Evolutionary conservation across 2,888 invertebrate species (phyloP).

Genomic region (Calameuta pallipes): DNA sequence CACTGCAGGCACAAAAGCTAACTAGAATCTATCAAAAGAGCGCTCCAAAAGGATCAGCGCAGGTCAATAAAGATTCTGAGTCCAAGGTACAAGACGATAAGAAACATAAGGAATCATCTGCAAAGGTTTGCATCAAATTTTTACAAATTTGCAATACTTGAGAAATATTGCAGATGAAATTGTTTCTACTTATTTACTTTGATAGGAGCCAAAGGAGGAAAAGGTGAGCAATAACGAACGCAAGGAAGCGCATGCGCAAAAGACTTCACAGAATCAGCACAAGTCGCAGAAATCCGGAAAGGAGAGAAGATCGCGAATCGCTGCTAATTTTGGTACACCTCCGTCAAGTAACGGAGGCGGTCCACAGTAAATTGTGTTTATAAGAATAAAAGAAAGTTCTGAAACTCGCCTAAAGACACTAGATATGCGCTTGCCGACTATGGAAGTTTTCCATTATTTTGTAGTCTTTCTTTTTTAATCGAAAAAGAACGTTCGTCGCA

Average conservation of each 20-base stretch:
- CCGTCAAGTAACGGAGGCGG: conserved; percentile 44
- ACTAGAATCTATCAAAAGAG: conserved; percentile 41
- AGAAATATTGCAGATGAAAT: not conserved
- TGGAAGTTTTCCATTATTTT: not conserved
- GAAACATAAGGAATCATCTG: not conserved
- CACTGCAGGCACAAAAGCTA: conserved; percentile 69
- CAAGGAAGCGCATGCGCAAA: conserved; percentile 19
- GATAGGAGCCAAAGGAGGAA: conserved; percentile 26
- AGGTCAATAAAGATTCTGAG: not conserved
- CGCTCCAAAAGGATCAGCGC: not conserved
- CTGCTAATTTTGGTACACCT: conserved; percentile 59
- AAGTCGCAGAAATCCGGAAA: conserved; percentile 44
- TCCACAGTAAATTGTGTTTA: conserved; percentile 32
- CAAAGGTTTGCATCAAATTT: not conserved
- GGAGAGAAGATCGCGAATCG: conserved; percentile 60
- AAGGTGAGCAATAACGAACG: not conserved
- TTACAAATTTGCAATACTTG: not conserved
- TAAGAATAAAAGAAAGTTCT: not conserved
- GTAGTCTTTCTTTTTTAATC: not conserved
- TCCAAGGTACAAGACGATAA: not conserved
- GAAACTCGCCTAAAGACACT: not conserved
- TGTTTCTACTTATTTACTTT: not conserved
- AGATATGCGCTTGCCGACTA: not conserved
- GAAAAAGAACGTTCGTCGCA: not conserved
- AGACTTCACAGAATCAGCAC: conserved; percentile 34